Conservation (phyloP, 2,797 vertebrate genomes). For the Pseudotriccus pelzelni region DNA sequence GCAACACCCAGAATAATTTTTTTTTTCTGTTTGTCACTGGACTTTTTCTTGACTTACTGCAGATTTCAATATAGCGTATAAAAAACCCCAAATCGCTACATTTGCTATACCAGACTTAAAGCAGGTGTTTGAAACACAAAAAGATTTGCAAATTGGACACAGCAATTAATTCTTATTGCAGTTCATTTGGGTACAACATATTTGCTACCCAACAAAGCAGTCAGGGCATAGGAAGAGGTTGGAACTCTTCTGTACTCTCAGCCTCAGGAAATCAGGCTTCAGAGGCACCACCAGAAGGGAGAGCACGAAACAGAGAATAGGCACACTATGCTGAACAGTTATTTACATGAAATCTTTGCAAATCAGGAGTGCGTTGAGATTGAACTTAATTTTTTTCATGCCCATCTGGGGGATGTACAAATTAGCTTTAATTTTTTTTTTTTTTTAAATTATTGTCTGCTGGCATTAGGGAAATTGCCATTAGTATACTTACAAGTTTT, state of each 20-base stretch:
- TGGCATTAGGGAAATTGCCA: constrained; percentile 1
- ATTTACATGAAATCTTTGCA: constrained; percentile 26
- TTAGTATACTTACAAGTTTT: neutral
- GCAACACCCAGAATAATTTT: neutral
- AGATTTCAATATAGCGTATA: neutral
- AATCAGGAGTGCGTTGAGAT: constrained; percentile 15
- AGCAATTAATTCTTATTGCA: neutral
- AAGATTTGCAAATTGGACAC: neutral
- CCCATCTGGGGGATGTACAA: constrained; percentile 22
- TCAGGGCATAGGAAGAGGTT: neutral
- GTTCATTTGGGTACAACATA: neutral
- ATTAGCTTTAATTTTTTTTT: neutral
- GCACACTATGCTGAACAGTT: constrained; percentile 20
- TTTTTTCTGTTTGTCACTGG: neutral
- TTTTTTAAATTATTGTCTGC: neutral
- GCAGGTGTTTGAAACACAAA: constrained; percentile 50
- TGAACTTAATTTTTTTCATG: constrained; percentile 44
- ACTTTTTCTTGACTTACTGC: neutral
- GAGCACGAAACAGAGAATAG: constrained; percentile 42
- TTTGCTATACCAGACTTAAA: neutral
- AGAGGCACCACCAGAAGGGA: constrained; percentile 40
- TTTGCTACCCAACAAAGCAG: neutral
- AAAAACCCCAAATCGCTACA: neutral
- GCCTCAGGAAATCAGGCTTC: constrained; percentile 30
- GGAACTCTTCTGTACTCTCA: neutral